Percentiles rank a stretch among this genome's conserved stretches.
Evolutionary conservation across 2,797 vertebrate species (phyloP).

Genomic region (Molothrus ater): DNA sequence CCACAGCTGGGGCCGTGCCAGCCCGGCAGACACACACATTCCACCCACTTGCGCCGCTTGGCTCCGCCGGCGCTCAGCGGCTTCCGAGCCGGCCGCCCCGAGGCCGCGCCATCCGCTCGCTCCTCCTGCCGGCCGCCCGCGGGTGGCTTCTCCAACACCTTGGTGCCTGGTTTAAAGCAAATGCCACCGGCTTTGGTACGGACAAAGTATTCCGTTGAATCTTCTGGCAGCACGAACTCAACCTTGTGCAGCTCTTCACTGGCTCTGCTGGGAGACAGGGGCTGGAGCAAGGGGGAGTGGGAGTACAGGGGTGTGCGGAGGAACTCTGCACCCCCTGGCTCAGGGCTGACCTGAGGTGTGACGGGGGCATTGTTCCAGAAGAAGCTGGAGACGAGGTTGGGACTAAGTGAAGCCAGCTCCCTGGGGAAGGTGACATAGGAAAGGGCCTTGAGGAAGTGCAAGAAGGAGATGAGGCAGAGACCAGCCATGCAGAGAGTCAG

Average conservation of each 20-base stretch:
- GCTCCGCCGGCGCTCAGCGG: neutral
- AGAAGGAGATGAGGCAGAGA: constrained; percentile 98
- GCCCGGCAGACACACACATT: constrained; percentile 91
- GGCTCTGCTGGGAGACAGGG: constrained; percentile 74
- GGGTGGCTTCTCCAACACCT: constrained; percentile 77
- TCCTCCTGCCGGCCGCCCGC: constrained; percentile 66
- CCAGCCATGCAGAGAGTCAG: constrained; percentile 97
- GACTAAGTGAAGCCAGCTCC: constrained; percentile 94
- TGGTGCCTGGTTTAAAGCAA: constrained; percentile 93
- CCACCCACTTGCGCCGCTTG: constrained; percentile 84
- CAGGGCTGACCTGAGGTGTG: constrained; percentile 84
- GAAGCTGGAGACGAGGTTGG: constrained; percentile 96
- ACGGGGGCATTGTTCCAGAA: constrained; percentile 89
- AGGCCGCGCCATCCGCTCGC: neutral
- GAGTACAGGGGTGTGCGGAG: constrained; percentile 79
- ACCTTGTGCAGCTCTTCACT: constrained; percentile 80
- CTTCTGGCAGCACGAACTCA: constrained; percentile 82
- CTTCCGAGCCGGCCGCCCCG: constrained; percentile 40
- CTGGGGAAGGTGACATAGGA: constrained; percentile 96
- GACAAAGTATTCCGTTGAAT: constrained; percentile 86
- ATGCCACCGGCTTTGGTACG: constrained; percentile 91
- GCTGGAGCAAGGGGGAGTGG: constrained; percentile 78
- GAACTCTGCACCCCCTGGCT: constrained; percentile 81
- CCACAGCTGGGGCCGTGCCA: constrained; percentile 98
- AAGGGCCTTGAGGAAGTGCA: constrained; percentile 98